Evolutionary conservation across 2,888 invertebrate genomes (phyloP), one percentile per base, ranked within the genome.

Genomic region (Pterostichus niger): DNA sequence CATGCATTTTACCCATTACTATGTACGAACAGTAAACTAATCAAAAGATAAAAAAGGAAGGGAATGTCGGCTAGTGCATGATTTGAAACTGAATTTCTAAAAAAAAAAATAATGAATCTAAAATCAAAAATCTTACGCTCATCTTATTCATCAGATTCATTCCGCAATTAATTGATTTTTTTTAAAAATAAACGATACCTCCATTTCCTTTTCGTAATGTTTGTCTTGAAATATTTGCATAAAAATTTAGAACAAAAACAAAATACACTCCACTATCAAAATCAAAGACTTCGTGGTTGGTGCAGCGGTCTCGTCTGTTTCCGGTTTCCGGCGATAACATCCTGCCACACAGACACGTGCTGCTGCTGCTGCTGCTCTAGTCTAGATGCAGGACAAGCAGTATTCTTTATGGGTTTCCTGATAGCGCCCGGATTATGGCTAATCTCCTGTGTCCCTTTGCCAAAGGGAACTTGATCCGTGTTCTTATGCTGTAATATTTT

Each of bases 351-450:
- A n/a, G 24, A 13, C 75, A 52, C 75, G 52, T 75, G 75, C 75
- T 52, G 52, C 9, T 52, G 75, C 75, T 52, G 52, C 9, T 52
- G 49, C 44, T 71, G 31, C 44, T 44, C 40, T 40, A 24, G 24
- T 35, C 71, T 24, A 24, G 24, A 17, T 7, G 52, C 33, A 10
- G 35, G 64, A 24, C 13, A 31, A 44, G 17, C 13, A 75, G 46
- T 13, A 75, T 52, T 75, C 75, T 75, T 75, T 75, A 75, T 75
- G 75, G 75, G 33, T 31, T 75, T n/a, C 24, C 33, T 52, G 75
- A 75, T 75, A 75, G 52, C n/a, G 64, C n/a, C 33, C n/a, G 52
- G 75, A 49, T 75, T 75, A 52, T 13, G 6, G 3, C 11, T 75
- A 52, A 75, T 75, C 73, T 73, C 6, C 6, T 31, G 17, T 75